Evolutionary conservation across 2,888 invertebrate species (phyloP).

Genomic region (Sesia apiformis): DNA sequence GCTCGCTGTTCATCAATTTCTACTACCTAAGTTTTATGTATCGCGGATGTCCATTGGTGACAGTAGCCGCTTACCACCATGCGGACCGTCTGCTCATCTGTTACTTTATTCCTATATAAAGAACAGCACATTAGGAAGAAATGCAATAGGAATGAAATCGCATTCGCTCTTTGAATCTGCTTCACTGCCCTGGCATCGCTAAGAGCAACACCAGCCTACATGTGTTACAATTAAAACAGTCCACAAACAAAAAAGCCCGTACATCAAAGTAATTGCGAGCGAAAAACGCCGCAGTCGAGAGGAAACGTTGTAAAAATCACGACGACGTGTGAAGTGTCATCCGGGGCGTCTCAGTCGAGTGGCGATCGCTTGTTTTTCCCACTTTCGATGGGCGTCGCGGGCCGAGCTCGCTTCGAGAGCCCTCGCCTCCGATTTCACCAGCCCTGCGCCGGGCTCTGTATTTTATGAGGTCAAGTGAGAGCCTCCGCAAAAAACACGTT

Average conservation of each 20-base stretch:
- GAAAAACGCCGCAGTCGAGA: slow-evolving; percentile 57
- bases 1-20: too few relatives aligned
- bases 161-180: neutral
- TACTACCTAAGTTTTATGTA: too few relatives aligned
- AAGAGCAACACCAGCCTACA: too few relatives aligned
- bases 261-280: slow-evolving; percentile 65
- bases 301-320: slow-evolving; percentile 71
- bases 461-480: slow-evolving; percentile 72
- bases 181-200: neutral
- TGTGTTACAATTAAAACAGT: slow-evolving; percentile 18
- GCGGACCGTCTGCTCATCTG: too few relatives aligned
- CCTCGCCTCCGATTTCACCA: slow-evolving; percentile 51
- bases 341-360: slow-evolving; percentile 60
- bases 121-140: too few relatives aligned
- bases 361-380: slow-evolving; percentile 73
- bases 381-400: slow-evolving; percentile 60
- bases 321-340: slow-evolving; percentile 71
- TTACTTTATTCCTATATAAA: too few relatives aligned
- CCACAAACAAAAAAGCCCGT: slow-evolving; percentile 24
- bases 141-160: neutral
- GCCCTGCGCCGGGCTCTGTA: slow-evolving; percentile 53
- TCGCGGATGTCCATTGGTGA: too few relatives aligned
- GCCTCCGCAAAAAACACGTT: slow-evolving; percentile 68
- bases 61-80: too few relatives aligned
- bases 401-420: slow-evolving; percentile 49